phyloP scores from a whole-genome alignment of 2,888 invertebrate genomes.

The Stenodera caucasica region DNA sequence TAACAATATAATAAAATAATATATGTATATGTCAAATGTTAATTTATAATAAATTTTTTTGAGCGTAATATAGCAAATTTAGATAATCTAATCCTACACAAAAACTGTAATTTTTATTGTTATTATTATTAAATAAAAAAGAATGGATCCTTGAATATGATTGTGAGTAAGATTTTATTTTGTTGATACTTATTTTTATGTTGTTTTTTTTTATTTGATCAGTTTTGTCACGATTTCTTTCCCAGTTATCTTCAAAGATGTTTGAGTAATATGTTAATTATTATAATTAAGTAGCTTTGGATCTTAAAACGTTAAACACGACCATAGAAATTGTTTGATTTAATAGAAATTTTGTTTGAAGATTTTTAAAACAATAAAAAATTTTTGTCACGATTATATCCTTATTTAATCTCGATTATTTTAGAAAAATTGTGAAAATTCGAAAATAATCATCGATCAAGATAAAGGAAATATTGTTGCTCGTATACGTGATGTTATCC shows the following conservation, averaged over 20 bases:
- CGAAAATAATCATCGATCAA: background rate
- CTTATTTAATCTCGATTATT: background rate
- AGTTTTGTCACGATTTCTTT: conserved; percentile 7
- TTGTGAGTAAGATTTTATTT: background rate
- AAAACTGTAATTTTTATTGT: background rate
- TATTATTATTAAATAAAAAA: background rate
- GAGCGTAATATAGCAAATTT: background rate
- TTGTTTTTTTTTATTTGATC: background rate
- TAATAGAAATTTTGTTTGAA: conserved; percentile 3
- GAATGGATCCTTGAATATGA: background rate
- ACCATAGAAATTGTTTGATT: conserved; percentile 8
- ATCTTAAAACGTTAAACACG: conserved; percentile 6
- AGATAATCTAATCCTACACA: no score
- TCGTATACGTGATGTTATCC: conserved; percentile 8
- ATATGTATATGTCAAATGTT: conserved; percentile 1
- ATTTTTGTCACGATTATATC: background rate
- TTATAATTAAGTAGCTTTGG: conserved; percentile 7
- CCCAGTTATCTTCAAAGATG: background rate
- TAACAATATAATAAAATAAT: background rate
- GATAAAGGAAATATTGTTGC: background rate
- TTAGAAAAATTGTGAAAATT: background rate
- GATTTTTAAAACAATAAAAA: background rate
- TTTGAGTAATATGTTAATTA: conserved; percentile 13
- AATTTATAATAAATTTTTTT: conserved; percentile 1
- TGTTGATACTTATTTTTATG: background rate